These are phyloP conservation scores for Eunapius fragilis DNA, from an alignment of 37 sponge, comb jelly and placozoan genomes.

Conservation along the genomic window DNA sequence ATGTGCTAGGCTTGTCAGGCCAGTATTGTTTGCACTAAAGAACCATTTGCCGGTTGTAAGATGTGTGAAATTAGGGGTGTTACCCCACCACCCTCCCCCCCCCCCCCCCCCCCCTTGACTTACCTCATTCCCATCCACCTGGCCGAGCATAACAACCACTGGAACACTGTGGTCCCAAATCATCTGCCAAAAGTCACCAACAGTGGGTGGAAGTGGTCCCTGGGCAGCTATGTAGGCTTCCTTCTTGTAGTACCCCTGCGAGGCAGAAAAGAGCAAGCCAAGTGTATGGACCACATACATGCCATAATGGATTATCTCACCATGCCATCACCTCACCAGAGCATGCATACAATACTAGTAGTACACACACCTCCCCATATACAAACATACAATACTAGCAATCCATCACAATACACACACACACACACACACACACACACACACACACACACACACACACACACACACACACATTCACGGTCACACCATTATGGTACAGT, in stretches of 20 bases:
- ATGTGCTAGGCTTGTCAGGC: slow-evolving; percentile 31
- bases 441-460: slow-evolving; percentile 25
- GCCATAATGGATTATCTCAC: neutral
- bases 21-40: slow-evolving; percentile 78
- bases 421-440: slow-evolving; percentile 1
- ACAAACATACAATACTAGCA: neutral
- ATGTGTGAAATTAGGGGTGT: slow-evolving; percentile 2
- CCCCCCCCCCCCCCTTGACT: no score
- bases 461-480: slow-evolving; percentile 14
- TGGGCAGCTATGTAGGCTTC: slow-evolving; percentile 13
- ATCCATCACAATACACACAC: slow-evolving; percentile 32
- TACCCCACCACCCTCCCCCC: no score
- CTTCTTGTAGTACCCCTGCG: slow-evolving; percentile 14
- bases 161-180: slow-evolving; percentile 46
- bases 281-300: neutral
- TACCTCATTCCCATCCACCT: slow-evolving; percentile 34
- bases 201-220: slow-evolving; percentile 71
- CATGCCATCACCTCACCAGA: neutral
- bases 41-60: slow-evolving; percentile 11
- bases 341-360: no score
- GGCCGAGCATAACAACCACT: slow-evolving; percentile 49
- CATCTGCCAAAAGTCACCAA: slow-evolving; percentile 67
- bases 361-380: neutral
- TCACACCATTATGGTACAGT: slow-evolving; percentile 4
- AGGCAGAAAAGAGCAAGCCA: neutral